Evolutionary conservation across 1,140 invertebrate genomes (phyloP), one percentile per base, ranked within the genome.

Genomic region (Pteromalus puparum): DNA sequence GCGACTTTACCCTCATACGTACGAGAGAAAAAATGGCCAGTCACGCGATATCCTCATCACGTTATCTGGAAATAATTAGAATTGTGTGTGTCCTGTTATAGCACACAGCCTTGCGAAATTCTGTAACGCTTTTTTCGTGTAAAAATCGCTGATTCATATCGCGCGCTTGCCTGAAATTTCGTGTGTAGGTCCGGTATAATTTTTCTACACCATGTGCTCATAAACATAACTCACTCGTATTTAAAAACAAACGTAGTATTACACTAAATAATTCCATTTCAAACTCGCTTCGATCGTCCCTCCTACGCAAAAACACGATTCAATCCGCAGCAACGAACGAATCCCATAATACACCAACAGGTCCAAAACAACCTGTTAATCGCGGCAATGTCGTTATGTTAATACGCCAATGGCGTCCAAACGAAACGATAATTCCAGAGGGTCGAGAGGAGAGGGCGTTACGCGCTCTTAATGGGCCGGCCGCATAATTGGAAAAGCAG

Each of bases 351-450:
- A 34, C 1, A 21, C 74, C 80, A 85, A 82, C 74, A 82, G 80
- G 80, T 82, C 28, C 78, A 67, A 28, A 82, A 85, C 81, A 87
- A 88, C 87, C 87, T 88, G 87, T 89, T 90, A 89, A 89, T 90
- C 87, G 88, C 76, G 79, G 82, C 85, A 73, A 85, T 85, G 84
- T 89, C 88, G 88, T 89, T 90, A 89, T 89, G 89, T 89, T 89
- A 90, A 90, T 90, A 87, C 87, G 85, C 81, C 86, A 70, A 70
- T 30, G 76, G 86, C 30, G 10, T 18, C 81, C 83, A 86, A 90
- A 90, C 86, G 87, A 90, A 88, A 89, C 88, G 89, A 90, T 90
- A 90, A 90, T 90, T 89, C 85, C 86, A 70, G 86, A 86, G 38
- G 87, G 87, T 15, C 26, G 6, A 24, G 53, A 18, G 46, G 46